Percentiles rank a stretch among this genome's conserved stretches.
phyloP scores from a whole-genome alignment of 2,113 vertebrate genomes.

The Neolamprologus modestus region DNA sequence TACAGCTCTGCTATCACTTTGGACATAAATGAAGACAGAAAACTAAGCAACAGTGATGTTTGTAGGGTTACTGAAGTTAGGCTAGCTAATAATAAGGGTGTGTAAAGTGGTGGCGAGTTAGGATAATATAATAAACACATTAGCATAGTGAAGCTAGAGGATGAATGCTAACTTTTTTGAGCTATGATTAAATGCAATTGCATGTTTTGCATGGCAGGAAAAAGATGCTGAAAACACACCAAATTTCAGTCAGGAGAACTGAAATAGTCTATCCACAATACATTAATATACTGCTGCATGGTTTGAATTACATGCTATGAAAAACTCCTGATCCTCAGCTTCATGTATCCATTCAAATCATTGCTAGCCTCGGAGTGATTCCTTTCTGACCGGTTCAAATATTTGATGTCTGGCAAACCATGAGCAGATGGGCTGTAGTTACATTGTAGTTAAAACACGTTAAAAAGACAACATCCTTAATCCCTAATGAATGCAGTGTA shows the following conservation, averaged over 20 bases:
- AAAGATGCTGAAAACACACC: background rate
- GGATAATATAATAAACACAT: background rate
- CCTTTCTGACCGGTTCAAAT: rapidly evolving
- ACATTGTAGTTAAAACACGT: background rate
- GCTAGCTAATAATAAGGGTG: background rate
- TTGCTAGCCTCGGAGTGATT: background rate
- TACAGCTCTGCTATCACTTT: background rate
- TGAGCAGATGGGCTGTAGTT: background rate
- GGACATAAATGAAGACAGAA: background rate
- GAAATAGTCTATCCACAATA: background rate
- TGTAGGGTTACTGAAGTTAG: background rate
- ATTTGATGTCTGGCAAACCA: background rate
- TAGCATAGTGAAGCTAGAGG: background rate
- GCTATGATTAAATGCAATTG: background rate
- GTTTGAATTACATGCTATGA: background rate
- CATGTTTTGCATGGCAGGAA: rapidly evolving
- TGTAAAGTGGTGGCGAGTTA: rapidly evolving
- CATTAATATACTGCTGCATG: background rate
- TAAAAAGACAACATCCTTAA: background rate
- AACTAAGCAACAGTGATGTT: background rate
- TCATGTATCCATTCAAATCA: background rate
- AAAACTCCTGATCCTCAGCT: background rate
- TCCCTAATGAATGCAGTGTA: background rate
- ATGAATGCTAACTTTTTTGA: background rate
- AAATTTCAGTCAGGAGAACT: background rate